Conservation (phyloP, 2,888 invertebrate genomes). For the Epirrita christyi region DNA sequence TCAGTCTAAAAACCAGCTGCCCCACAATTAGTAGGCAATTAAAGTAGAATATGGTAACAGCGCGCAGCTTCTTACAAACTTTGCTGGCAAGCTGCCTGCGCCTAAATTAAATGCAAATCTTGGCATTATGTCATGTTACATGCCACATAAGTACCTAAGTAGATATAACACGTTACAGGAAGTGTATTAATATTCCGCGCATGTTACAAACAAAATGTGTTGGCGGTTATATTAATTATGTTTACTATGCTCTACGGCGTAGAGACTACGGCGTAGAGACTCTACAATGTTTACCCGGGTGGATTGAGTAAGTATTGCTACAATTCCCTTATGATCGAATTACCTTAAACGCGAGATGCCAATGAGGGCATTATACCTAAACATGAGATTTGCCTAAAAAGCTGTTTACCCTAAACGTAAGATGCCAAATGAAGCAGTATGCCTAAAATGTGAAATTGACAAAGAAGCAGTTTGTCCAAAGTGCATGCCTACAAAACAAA, state of each 20-base stretch:
- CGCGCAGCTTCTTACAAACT: conserved; percentile 12
- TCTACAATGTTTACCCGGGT: background rate
- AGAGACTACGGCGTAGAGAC: conserved; percentile 5
- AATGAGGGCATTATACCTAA: no score
- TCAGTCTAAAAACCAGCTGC: background rate
- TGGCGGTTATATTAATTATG: conserved; percentile 19
- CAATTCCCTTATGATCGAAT: no score
- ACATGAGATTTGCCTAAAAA: no score
- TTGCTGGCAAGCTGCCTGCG: conserved; percentile 21
- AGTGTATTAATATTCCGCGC: conserved; percentile 23
- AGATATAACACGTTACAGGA: background rate
- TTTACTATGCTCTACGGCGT: conserved; percentile 19
- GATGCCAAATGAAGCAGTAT: no score
- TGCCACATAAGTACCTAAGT: conserved; percentile 14
- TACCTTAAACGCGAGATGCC: no score
- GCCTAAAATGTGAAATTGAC: no score
- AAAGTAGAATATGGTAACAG: conserved; percentile 9
- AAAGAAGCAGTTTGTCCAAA: no score
- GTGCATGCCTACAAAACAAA: no score
- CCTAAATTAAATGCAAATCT: conserved; percentile 26
- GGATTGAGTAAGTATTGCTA: no score
- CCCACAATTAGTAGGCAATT: conserved; percentile 12
- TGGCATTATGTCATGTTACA: conserved; percentile 14
- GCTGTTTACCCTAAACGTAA: no score
- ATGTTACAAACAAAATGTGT: conserved; percentile 17